These are phyloP conservation scores for Drosophila seclusa DNA, from an alignment of 2,888 invertebrate genomes.

Conservation along the genomic window DNA sequence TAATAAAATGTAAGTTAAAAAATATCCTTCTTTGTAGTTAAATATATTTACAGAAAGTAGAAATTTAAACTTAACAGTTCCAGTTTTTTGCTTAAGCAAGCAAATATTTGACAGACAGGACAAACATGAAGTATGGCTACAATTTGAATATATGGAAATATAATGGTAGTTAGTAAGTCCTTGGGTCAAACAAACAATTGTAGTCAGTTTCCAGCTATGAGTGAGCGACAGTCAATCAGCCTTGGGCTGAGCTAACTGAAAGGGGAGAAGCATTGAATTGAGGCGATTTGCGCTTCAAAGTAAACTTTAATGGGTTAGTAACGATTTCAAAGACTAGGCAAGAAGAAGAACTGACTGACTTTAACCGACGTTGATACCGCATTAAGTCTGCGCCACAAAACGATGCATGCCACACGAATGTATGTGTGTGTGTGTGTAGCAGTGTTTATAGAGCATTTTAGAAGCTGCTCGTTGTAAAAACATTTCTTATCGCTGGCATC, in stretches of 20 bases:
- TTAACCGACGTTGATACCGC: slow-evolving; percentile 6
- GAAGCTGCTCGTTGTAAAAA: slow-evolving; percentile 34
- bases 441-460: slow-evolving; percentile 31
- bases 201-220: neutral
- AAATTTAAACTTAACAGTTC: neutral
- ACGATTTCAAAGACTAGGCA: neutral
- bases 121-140: too few species aligned
- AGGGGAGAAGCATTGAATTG: neutral
- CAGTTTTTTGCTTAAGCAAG: too few species aligned
- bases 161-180: neutral
- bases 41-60: neutral
- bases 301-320: neutral
- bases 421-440: neutral
- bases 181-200: neutral
- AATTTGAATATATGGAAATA: neutral
- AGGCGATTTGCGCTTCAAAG: neutral
- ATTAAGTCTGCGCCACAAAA: neutral
- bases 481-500: slow-evolving; percentile 50
- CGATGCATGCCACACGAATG: slow-evolving; percentile 5
- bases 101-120: neutral
- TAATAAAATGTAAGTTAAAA: too few species aligned
- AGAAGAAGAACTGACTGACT: slow-evolving; percentile 3
- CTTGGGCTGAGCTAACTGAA: neutral
- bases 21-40: neutral
- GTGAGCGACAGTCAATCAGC: slow-evolving; percentile 3